Evolutionary conservation across 2,888 invertebrate species (phyloP), one percentile per base, ranked within the genome.

Genomic region (Stenodema calcarata): DNA sequence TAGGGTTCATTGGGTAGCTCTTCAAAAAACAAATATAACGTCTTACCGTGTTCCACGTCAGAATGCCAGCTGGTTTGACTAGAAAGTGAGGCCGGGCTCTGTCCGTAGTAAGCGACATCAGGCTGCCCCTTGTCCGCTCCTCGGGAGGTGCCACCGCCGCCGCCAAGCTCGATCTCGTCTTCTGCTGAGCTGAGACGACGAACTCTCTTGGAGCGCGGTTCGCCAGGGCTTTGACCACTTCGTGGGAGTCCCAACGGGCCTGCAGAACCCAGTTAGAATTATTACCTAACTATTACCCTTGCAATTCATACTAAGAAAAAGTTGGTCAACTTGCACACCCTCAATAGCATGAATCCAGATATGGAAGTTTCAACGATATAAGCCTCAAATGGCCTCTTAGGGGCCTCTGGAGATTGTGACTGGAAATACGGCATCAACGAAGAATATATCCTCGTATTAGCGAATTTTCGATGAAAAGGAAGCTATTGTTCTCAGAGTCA

Each of bases 181-280:
- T 93, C 93, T 9, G 92, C 91, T 0, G 93, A 92, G 82, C 93
- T 93, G 88, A 93, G 91, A 87, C 93, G 91, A 87, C 93, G 92
- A 81, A 92, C 90, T 86, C 93, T 91, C 90, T 93, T 93, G 90
- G 91, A 92, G 86, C 92, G 90, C 90, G 92, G 91, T 90, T 93
- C 91, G 88, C 91, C 90, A 73, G 92, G 92, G 89, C 91, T 91
- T 89, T 91, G 91, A 78, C 91, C 91, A 89, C 90, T 91, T 88
- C 91, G 90, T 83, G 91, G 91, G 88, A 92, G 89, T 69, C 91
- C 90, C 88, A 92, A 89, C 70, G 92, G 91, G 90, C 92, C 92
- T 91, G 88, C 0, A 18, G 18, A n/a, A 4, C 50, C 14, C n/a
- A n/a, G n/a, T 4, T 6, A 50, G 50, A 50, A 7, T n/a, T n/a